These are phyloP conservation scores for Camptogramma bilineatum DNA, from an alignment of 2,888 invertebrate genomes.

Conservation along the genomic window DNA sequence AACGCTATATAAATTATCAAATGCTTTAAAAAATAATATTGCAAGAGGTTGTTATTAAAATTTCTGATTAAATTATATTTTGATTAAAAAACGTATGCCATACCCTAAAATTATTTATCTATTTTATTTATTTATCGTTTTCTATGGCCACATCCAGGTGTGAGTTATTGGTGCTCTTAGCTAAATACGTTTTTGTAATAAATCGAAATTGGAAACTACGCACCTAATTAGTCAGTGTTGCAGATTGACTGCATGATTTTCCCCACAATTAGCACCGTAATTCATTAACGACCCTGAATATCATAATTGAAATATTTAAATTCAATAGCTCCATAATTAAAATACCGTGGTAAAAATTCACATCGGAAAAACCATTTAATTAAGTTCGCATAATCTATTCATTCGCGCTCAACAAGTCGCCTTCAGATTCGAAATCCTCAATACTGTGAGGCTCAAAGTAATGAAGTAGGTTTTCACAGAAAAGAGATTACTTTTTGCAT, in stretches of 20 bases:
- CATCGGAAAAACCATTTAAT: slow-evolving; percentile 65
- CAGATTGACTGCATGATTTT: background rate
- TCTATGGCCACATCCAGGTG: too few species aligned
- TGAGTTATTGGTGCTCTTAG: too few species aligned
- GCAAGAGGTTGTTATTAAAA: too few species aligned
- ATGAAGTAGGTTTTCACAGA: slow-evolving; percentile 70
- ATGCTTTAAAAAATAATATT: too few species aligned
- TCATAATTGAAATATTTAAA: slow-evolving; percentile 1
- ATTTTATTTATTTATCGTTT: too few species aligned
- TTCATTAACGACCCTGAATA: background rate
- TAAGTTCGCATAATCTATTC: slow-evolving; percentile 70
- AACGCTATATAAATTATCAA: too few species aligned
- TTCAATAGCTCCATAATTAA: slow-evolving; percentile 1
- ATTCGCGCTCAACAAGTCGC: slow-evolving; percentile 77
- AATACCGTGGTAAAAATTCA: slow-evolving; percentile 47
- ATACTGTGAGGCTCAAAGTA: slow-evolving; percentile 71
- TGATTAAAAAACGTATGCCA: too few species aligned
- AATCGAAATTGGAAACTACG: too few species aligned
- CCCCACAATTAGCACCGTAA: background rate
- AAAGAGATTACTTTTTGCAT: slow-evolving; percentile 74
- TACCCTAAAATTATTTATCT: too few species aligned
- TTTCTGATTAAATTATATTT: too few species aligned
- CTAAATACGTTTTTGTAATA: too few species aligned
- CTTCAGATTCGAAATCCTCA: slow-evolving; percentile 63
- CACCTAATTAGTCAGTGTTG: background rate